These are phyloP conservation scores for Polypedilum pembai DNA, from an alignment of 1,140 invertebrate genomes.

Conservation along the genomic window DNA sequence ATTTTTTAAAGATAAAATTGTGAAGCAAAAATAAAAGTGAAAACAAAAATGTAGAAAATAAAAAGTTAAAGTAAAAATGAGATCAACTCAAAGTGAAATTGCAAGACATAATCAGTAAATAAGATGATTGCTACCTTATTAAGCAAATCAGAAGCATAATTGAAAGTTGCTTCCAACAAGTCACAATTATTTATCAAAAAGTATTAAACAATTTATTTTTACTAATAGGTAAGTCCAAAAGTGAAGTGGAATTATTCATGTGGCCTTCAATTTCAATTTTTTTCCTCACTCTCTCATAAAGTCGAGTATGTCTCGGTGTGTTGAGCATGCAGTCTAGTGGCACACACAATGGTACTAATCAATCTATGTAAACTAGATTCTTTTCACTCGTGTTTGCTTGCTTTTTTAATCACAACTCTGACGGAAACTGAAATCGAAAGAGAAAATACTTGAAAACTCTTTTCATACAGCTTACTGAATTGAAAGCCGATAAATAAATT, in stretches of 20 bases:
- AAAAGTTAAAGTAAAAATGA: slow-evolving; percentile 10
- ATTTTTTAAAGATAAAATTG: background rate
- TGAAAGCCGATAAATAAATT: no score
- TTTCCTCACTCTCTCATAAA: background rate
- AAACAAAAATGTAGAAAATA: background rate
- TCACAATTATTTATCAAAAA: no score
- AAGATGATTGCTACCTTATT: no score
- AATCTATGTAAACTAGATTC: slow-evolving; percentile 7
- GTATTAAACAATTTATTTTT: no score
- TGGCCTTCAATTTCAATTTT: slow-evolving; percentile 32
- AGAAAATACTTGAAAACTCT: background rate
- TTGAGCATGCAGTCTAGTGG: slow-evolving; percentile 17
- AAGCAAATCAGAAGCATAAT: no score
- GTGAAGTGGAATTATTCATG: slow-evolving; percentile 29
- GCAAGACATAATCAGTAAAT: background rate
- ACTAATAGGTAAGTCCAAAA: no score
- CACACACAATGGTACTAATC: slow-evolving; percentile 11
- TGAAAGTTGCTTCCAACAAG: no score
- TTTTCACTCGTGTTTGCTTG: background rate
- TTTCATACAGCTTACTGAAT: no score
- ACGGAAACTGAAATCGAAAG: background rate
- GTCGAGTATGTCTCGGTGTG: background rate
- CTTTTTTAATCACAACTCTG: background rate
- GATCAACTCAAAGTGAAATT: slow-evolving; percentile 3
- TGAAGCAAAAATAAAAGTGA: background rate